A percentile compares a stretch with the other conserved stretches of the same genome.
These are phyloP conservation scores for Taxidea taxus DNA, from an alignment of 2,113 vertebrate species.

Conservation along the genomic window DNA sequence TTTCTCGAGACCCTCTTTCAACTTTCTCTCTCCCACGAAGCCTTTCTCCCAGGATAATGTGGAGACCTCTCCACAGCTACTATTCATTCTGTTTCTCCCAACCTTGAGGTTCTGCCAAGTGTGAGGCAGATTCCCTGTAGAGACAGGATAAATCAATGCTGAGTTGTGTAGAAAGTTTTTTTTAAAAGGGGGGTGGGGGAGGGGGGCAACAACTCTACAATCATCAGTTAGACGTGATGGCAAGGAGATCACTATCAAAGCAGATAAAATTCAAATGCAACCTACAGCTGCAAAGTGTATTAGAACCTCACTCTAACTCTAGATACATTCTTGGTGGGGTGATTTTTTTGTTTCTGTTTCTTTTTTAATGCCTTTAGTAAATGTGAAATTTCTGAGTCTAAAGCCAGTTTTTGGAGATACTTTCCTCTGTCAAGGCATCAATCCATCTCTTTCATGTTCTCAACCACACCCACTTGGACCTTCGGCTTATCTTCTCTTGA, in stretches of 20 bases:
- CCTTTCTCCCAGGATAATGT: conserved; percentile 15
- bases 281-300: background rate
- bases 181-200: background rate
- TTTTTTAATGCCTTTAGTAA: background rate
- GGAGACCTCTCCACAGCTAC: conserved; percentile 20
- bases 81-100: conserved; percentile 54
- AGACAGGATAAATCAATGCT: conserved; percentile 53
- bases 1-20: conserved; percentile 54
- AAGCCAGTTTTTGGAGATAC: background rate
- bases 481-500: background rate
- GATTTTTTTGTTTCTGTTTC: background rate
- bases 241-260: background rate
- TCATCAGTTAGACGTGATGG: background rate
- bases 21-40: conserved; percentile 38
- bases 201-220: background rate
- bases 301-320: background rate
- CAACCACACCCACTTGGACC: background rate
- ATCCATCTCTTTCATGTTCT: background rate
- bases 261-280: background rate
- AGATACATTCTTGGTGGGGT: background rate
- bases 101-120: conserved; percentile 39
- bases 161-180: background rate
- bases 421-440: background rate
- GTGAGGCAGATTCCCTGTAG: conserved; percentile 16
- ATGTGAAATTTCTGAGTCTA: background rate